Percentiles rank a stretch among this genome's conserved stretches.
phyloP scores from a whole-genome alignment of 2,113 vertebrate genomes.

The Labrus mixtus region DNA sequence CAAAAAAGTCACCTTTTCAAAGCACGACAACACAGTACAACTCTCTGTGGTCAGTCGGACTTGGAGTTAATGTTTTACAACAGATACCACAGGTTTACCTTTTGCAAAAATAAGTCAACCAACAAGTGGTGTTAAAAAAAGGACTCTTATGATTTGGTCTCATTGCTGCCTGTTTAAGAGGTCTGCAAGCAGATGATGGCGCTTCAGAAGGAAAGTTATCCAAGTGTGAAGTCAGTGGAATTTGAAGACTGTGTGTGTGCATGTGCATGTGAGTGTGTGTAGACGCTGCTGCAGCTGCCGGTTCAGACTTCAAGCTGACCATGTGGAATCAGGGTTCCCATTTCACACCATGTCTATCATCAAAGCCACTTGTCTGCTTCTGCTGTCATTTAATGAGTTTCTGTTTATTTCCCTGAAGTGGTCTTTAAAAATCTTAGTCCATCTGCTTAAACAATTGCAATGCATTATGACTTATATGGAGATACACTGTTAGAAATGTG shows the following conservation, averaged over 20 bases:
- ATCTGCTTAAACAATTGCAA: background rate
- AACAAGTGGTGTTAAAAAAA: conserved; percentile 3
- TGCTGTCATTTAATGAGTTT: conserved; percentile 27
- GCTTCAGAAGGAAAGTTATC: conserved; percentile 62
- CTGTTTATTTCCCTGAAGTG: conserved; percentile 1
- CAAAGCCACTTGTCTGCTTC: conserved; percentile 53
- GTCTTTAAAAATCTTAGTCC: background rate
- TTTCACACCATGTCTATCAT: conserved; percentile 58
- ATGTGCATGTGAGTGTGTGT: conserved; percentile 24
- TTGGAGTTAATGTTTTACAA: conserved; percentile 41
- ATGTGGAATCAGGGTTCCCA: conserved; percentile 65
- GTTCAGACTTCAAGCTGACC: conserved; percentile 62
- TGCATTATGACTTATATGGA: background rate
- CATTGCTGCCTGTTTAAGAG: conserved; percentile 43
- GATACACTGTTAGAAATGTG: too few species aligned
- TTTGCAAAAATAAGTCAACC: conserved; percentile 27
- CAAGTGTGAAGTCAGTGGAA: conserved; percentile 67
- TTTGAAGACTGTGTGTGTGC: conserved; percentile 55
- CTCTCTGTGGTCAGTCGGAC: background rate
- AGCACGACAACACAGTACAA: background rate
- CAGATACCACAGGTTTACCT: background rate
- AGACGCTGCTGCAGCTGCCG: conserved; percentile 69
- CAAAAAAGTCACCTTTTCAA: background rate
- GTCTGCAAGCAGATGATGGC: conserved; percentile 52
- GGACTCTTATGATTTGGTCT: conserved; percentile 2